These are phyloP conservation scores for Cherax quadricarinatus DNA, from an alignment of 1,140 invertebrate species.

Conservation along the genomic window DNA sequence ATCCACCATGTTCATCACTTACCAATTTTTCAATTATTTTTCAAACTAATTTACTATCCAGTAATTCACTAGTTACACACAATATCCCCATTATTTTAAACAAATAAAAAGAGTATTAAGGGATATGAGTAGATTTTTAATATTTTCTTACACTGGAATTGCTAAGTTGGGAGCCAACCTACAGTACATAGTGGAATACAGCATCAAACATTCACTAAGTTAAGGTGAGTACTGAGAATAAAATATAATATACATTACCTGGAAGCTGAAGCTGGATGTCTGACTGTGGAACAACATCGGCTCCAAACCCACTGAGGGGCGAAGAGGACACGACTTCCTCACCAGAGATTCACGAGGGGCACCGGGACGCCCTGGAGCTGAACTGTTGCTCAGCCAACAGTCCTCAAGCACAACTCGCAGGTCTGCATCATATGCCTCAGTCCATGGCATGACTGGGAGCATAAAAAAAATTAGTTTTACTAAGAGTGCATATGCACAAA, in stretches of 20 bases:
- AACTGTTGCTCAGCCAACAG: slow-evolving; percentile 75
- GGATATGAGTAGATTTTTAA: no score
- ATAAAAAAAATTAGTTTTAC: background rate
- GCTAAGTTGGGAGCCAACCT: no score
- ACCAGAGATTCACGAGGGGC: slow-evolving; percentile 62
- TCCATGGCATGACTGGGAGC: slow-evolving; percentile 35
- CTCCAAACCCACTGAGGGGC: slow-evolving; percentile 72
- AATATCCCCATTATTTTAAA: no score
- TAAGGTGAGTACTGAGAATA: background rate
- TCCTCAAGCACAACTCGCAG: slow-evolving; percentile 74
- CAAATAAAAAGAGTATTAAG: no score
- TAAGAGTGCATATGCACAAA: no score
- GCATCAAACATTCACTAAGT: no score
- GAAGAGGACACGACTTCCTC: slow-evolving; percentile 74
- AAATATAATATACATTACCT: slow-evolving; percentile 5
- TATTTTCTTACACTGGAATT: no score
- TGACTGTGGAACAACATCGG: slow-evolving; percentile 8
- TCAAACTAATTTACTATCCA: no score
- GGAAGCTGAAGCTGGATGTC: slow-evolving; percentile 52
- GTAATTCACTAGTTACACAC: no score
- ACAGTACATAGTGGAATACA: no score
- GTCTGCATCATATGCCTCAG: slow-evolving; percentile 67
- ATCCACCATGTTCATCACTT: no score
- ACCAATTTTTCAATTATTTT: no score
- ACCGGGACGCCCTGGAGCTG: slow-evolving; percentile 28